These are phyloP conservation scores for Crocodylus rhombifer DNA, from an alignment of 2,797 vertebrate species.

Conservation along the genomic window DNA sequence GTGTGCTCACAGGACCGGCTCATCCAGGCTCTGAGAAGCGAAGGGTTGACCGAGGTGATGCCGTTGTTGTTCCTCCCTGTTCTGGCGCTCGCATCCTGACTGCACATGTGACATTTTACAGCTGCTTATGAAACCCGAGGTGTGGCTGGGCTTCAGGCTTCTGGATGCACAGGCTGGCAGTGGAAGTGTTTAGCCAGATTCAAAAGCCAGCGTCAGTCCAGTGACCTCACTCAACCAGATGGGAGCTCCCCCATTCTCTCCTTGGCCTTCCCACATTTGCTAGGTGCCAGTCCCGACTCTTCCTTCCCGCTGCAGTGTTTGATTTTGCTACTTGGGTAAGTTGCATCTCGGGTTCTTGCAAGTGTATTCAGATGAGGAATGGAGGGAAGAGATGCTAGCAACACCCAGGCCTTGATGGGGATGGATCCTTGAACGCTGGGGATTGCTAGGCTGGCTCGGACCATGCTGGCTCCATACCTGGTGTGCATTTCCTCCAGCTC, in stretches of 20 bases:
- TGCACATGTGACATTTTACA: background rate
- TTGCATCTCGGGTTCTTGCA: background rate
- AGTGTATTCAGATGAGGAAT: background rate
- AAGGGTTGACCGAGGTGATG: fast-evolving
- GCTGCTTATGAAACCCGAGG: background rate
- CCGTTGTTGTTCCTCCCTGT: background rate
- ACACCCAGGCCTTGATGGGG: background rate
- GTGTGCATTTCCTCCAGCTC: background rate
- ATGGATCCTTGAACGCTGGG: no score
- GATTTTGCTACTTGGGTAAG: fast-evolving
- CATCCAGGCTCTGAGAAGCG: background rate
- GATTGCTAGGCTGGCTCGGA: background rate
- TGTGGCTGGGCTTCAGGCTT: conserved; percentile 10
- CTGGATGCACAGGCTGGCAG: background rate
- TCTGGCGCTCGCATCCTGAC: background rate
- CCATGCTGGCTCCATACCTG: background rate
- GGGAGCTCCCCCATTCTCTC: background rate
- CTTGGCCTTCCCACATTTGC: background rate
- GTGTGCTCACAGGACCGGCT: background rate
- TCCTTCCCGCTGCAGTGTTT: background rate
- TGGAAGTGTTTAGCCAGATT: background rate
- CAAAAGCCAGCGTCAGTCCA: fast-evolving
- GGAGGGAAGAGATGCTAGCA: background rate
- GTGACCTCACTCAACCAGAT: background rate
- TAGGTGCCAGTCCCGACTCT: background rate